These are phyloP conservation scores for Struthio camelus DNA, from an alignment of 2,113 vertebrate species.

Conservation along the genomic window DNA sequence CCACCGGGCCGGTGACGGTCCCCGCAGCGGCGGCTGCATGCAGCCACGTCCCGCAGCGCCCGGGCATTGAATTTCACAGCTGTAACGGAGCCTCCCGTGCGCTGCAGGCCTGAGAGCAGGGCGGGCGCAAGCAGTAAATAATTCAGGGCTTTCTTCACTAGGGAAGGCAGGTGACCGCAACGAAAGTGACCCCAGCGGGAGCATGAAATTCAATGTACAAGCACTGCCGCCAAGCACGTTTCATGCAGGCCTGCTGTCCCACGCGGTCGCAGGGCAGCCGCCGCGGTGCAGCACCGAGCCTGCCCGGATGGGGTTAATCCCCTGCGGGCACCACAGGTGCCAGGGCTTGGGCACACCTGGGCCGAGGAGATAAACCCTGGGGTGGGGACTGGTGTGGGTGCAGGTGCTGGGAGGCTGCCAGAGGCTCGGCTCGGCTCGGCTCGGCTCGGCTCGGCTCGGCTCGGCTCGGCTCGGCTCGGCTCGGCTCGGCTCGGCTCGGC, in stretches of 20 bases:
- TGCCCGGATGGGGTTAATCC: not conserved
- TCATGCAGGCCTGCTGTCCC: too few species aligned
- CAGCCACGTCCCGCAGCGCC: not conserved
- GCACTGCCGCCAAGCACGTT: not conserved
- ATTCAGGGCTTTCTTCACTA: conserved; percentile 52
- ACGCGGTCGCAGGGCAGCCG: too few species aligned
- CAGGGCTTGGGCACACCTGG: not conserved
- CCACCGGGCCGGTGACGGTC: too few species aligned
- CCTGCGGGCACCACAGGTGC: not conserved
- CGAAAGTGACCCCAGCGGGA: not conserved
- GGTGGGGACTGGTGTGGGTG: too few species aligned
- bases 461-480: too few species aligned
- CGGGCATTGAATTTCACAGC: conserved; percentile 51
- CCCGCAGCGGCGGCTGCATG: too few species aligned
- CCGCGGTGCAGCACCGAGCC: too few species aligned
- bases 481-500: too few species aligned
- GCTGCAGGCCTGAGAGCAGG: not conserved
- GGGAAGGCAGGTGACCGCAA: not conserved
- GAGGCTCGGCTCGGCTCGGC: too few species aligned
- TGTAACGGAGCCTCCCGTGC: conserved; percentile 55
- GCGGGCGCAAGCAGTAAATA: conserved; percentile 50
- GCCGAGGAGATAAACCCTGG: not conserved
- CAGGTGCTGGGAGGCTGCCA: not conserved
- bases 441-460: too few species aligned
- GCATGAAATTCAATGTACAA: not conserved